phyloP scores from a whole-genome alignment of 2,888 invertebrate genomes.

The Peribatodes rhomboidaria region DNA sequence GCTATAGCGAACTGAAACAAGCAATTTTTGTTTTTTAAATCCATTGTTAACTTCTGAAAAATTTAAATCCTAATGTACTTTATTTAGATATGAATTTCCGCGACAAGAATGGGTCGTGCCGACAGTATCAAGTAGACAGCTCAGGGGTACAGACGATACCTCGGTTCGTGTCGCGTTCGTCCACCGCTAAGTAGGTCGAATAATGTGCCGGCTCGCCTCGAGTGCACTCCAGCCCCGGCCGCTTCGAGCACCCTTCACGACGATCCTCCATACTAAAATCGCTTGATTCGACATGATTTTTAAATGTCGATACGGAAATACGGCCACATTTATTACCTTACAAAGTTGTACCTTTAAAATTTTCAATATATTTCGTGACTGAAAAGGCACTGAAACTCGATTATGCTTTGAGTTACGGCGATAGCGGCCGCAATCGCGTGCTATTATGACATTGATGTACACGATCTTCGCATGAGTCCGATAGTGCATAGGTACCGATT shows the following conservation, averaged over 20 bases:
- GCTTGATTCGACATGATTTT: constrained; percentile 86
- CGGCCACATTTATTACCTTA: constrained; percentile 34
- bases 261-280: constrained; percentile 79
- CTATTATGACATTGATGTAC: constrained; percentile 48
- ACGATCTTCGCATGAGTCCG: constrained; percentile 45
- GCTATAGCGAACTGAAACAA: neutral
- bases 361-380: constrained; percentile 48
- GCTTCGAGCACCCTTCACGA: constrained; percentile 66
- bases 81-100: constrained; percentile 18
- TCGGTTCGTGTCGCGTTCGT: constrained; percentile 65
- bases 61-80: constrained; percentile 13
- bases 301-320: constrained; percentile 78
- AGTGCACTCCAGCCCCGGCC: constrained; percentile 74
- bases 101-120: constrained; percentile 49
- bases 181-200: constrained; percentile 83
- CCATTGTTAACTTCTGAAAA: neutral
- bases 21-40: neutral
- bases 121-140: constrained; percentile 67
- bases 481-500: constrained; percentile 39
- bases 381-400: constrained; percentile 42
- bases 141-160: constrained; percentile 64
- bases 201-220: constrained; percentile 77
- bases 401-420: constrained; percentile 49
- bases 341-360: constrained; percentile 38
- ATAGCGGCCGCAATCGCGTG: constrained; percentile 52